Conservation (phyloP, 1,140 invertebrate genomes). For the Eciton burchellii region DNA sequence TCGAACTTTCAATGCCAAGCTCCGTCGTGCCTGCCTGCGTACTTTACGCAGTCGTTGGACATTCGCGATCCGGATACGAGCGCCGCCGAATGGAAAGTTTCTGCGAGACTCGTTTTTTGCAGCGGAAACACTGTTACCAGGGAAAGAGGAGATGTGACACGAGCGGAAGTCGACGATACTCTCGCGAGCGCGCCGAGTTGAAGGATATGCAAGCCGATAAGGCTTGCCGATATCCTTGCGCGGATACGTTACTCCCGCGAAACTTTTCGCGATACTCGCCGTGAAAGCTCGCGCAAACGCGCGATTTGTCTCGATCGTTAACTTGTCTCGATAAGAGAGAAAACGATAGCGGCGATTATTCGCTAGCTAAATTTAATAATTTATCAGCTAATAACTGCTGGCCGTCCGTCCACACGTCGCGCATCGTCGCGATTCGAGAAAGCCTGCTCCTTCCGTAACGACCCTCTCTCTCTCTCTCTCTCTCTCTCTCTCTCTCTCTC, state of each 20-base stretch:
- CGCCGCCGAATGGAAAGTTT: neutral
- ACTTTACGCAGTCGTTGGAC: neutral
- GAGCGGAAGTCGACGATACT: slow-evolving; percentile 69
- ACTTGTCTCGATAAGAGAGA: too few relatives aligned
- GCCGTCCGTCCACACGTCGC: too few relatives aligned
- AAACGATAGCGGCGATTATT: too few relatives aligned
- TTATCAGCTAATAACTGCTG: too few relatives aligned
- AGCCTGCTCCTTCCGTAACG: too few relatives aligned
- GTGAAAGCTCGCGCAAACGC: too few relatives aligned
- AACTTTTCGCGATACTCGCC: neutral
- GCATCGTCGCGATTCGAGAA: too few relatives aligned
- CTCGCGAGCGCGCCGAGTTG: slow-evolving; percentile 46
- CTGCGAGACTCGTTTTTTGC: slow-evolving; percentile 36
- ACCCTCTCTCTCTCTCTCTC: too few relatives aligned
- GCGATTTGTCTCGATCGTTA: too few relatives aligned
- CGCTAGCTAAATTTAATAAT: too few relatives aligned
- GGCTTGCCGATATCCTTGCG: slow-evolving; percentile 56
- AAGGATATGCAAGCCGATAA: slow-evolving; percentile 67
- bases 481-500: neutral
- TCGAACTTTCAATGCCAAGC: neutral
- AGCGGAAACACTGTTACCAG: slow-evolving; percentile 43
- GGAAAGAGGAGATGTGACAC: slow-evolving; percentile 54
- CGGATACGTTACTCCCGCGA: slow-evolving; percentile 9
- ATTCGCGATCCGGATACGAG: neutral
- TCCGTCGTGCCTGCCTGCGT: neutral